Evolutionary conservation across 30 jellyfish, hydroid and myxozoan genomes (phyloP), one percentile per base, ranked within the genome.

Genomic region (Calvadosia cruxmelitensis): DNA sequence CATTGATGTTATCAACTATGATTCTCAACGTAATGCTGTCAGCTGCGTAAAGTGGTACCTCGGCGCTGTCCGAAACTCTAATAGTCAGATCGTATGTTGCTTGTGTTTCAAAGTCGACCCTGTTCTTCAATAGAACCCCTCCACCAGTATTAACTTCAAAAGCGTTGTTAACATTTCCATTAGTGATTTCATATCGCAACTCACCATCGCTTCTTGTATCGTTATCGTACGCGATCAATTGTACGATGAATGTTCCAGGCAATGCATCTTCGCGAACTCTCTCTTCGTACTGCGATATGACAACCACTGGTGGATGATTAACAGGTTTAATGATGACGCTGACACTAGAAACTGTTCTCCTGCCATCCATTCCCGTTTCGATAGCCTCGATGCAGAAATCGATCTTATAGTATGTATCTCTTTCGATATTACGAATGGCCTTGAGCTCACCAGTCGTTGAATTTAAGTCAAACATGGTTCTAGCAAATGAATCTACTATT

Each of bases 101-200:
- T 34, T 25, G 20, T 30, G 29, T 42, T 27, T 27, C 25, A 52
- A 7, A 2, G 27, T 64, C 33, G 28, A 75, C 49, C 3, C 71
- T 34, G 30, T 33, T 67, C 31, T 64, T 75, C 20, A 75, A 52
- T 15, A 79, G 82, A 27, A 75, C 52, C 12, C 29, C 83, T 27
- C 86, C 86, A 27, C 29, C 32, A 20, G 71, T 3, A 50, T 75
- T 50, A 23, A 75, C 33, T 26, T 23, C 34, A 64, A 73, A 73
- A 29, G 73, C 76, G 35, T 64, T 27, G 35, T 64, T 50, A 35
- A 34, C 2, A 48, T 66, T 50, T 31, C 83, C 86, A 31, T 67
- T 24, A 2, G 31, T 34, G 23, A 75, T 75, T 42, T 29, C 29
- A 33, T 75, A 75, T 0, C 3, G 33, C 3, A 75, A 3, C 27